Percentiles rank a stretch among this genome's conserved stretches.
Evolutionary conservation across 2,113 vertebrate species (phyloP).

Genomic region (Serinus canaria): DNA sequence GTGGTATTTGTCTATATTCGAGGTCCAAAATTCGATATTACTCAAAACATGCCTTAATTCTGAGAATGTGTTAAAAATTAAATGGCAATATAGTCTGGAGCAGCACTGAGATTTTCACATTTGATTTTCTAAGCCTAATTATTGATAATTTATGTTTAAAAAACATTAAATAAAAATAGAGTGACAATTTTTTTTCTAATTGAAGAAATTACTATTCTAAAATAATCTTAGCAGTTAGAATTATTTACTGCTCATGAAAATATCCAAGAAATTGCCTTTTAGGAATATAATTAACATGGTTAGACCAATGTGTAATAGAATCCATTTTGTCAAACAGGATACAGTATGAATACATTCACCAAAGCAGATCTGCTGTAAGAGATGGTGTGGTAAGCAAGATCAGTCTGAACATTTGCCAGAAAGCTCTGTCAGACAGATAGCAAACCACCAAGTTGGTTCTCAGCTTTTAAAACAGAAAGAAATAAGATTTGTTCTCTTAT

Average conservation of each 20-base stretch:
- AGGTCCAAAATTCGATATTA: background rate
- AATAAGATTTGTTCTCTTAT: background rate
- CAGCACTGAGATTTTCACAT: background rate
- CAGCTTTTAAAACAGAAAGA: background rate
- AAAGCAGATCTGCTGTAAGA: background rate
- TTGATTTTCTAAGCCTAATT: background rate
- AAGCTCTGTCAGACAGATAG: background rate
- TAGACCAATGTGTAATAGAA: background rate
- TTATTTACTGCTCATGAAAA: background rate
- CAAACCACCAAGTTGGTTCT: background rate
- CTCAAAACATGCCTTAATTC: background rate
- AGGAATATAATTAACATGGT: background rate
- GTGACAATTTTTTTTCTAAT: background rate
- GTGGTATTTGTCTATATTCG: background rate
- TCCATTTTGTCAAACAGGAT: background rate
- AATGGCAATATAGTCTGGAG: background rate
- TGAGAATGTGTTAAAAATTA: background rate
- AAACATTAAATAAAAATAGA: background rate
- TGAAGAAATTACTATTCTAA: background rate
- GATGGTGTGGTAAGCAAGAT: background rate
- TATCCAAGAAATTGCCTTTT: background rate
- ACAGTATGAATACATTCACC: background rate
- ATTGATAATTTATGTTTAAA: background rate
- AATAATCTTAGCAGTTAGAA: background rate
- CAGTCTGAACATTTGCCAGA: background rate